Conservation (phyloP, 2,113 vertebrate genomes). For the Ivindomyrus marchei region DNA sequence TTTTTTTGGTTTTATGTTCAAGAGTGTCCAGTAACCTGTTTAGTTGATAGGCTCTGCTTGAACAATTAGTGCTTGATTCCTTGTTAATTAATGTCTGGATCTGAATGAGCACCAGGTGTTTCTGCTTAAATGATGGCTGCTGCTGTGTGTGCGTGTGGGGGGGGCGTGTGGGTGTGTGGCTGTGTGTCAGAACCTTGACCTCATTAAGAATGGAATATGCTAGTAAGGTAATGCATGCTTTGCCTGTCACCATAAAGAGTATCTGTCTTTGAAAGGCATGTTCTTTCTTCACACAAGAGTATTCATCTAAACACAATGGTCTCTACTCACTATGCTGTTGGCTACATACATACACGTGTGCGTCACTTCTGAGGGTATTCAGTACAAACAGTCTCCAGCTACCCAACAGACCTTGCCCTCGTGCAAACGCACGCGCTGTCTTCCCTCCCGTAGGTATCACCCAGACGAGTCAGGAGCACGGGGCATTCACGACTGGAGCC, state of each 20-base stretch:
- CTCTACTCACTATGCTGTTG: neutral
- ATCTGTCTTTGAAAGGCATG: neutral
- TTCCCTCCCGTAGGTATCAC: neutral
- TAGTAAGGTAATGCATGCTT: no score
- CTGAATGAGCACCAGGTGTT: neutral
- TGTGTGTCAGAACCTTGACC: neutral
- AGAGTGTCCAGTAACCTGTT: neutral
- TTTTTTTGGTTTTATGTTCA: neutral
- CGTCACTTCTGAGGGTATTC: neutral
- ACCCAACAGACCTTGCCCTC: neutral
- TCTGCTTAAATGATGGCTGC: neutral
- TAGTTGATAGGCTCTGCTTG: neutral
- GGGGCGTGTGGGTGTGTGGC: neutral
- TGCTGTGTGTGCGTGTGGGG: neutral
- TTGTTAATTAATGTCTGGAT: neutral
- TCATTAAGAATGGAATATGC: neutral
- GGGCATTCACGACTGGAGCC: neutral
- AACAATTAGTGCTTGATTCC: neutral
- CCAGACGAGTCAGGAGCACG: neutral
- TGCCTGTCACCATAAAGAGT: neutral
- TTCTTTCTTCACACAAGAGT: neutral
- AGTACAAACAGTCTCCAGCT: neutral
- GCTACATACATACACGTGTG: no score
- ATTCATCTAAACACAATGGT: neutral
- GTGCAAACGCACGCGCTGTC: neutral